Base-by-base conservation (phyloP, 2,797 vertebrate genomes). In the Chaetophractus vellerosus region DNA sequence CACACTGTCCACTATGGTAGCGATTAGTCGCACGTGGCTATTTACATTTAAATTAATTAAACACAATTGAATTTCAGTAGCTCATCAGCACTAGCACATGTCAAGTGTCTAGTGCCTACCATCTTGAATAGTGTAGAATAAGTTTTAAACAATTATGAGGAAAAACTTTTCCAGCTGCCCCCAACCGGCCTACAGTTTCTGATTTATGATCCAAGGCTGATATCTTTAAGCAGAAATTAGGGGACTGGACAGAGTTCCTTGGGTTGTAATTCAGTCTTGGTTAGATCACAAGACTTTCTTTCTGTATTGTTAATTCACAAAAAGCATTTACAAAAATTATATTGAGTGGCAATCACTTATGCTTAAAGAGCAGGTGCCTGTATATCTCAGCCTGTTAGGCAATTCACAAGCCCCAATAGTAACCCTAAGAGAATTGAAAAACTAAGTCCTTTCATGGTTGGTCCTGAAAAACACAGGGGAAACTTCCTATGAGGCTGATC, bases 61-160 rank as follows among this genome's bases (percentile, higher is more conserved):
- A 95, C 82, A 45, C 91, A 93, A 80, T 76, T 18, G 55, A 86
- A 85, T 14, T 66, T 50, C 72, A 86, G 19, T 63, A 82, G 38
- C 63, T 82, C 15, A 14, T 28, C 90, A 80, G 28, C 61, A 76
- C 11, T 75, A 72, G 48, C 61, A 72, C 48, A 69, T 64, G 36
- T n/a, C 3, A 75, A 59, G 21, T 9, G 7, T 28, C 78, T n/a
- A 48, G 31, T 64, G 52, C 45, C 23, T 64, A 19, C 38, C 21
- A 16, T 61, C 45, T 1, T 31, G 52, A 50, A 23, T 21, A 85
- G 41, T 45, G 61, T 3, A 78, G 66, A 88, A 80, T 41, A 66
- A 81, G 21, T 76, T 88, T 61, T 88, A 68, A 41, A 66, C 33
- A 61, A 61, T 64, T 59, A 38, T 81, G 1, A 52, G 66, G 61